A percentile compares a stretch with the other conserved stretches of the same genome.
These are phyloP conservation scores for Frankliniella intonsa DNA, from an alignment of 2,888 invertebrate species.

Conservation along the genomic window DNA sequence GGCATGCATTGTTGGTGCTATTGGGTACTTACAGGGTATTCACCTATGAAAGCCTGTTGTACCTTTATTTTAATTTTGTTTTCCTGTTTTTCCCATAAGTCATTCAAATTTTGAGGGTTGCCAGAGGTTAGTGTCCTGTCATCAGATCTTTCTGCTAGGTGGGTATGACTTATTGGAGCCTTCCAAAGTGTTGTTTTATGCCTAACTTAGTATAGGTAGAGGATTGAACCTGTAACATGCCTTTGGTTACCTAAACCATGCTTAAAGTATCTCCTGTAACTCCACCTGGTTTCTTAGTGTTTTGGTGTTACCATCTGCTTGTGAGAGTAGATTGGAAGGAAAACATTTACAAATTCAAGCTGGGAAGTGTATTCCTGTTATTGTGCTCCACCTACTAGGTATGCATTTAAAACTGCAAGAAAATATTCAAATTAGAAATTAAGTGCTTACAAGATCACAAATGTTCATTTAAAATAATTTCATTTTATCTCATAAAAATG, in stretches of 20 bases:
- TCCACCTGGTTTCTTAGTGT: conserved; percentile 5
- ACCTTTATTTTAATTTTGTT: conserved; percentile 46
- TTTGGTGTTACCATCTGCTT: conserved; percentile 9
- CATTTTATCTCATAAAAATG: not conserved
- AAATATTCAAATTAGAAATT: not conserved
- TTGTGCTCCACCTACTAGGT: not conserved
- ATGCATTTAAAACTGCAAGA: not conserved
- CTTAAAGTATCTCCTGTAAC: conserved; percentile 17
- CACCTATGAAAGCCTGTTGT: conserved; percentile 46
- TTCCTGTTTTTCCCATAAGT: conserved; percentile 30
- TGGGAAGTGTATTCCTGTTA: not conserved
- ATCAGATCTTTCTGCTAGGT: not conserved
- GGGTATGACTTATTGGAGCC: not conserved
- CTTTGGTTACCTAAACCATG: conserved; percentile 8
- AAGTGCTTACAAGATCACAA: conserved; percentile 10
- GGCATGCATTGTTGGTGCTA: conserved; percentile 43
- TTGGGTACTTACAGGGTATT: conserved; percentile 47
- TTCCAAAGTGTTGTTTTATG: conserved; percentile 17
- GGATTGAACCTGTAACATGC: conserved; percentile 1
- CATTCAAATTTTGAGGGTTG: conserved; percentile 41
- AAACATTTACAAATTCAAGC: not conserved
- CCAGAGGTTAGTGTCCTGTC: not conserved
- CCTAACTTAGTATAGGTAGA: conserved; percentile 1
- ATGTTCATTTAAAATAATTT: not conserved
- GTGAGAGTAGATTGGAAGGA: not conserved